phyloP scores from a whole-genome alignment of 2,888 invertebrate species.

The Drosophila pegasa region DNA sequence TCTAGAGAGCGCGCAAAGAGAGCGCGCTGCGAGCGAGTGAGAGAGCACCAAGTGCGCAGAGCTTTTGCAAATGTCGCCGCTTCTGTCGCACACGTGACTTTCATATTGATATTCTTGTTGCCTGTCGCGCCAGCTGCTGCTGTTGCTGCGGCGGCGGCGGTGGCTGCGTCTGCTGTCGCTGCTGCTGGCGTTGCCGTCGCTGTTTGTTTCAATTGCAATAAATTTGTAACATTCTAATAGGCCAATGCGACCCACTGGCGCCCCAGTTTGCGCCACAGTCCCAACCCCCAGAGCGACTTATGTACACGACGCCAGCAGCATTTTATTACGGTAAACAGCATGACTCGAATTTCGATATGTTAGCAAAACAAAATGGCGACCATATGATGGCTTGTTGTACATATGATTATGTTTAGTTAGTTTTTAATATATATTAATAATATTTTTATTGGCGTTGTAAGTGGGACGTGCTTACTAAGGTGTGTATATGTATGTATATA shows the following conservation, averaged over 20 bases:
- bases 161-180: constrained; percentile 18
- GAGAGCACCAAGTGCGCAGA: constrained; percentile 56
- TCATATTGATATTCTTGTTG: constrained; percentile 22
- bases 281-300: constrained; percentile 22
- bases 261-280: constrained; percentile 16
- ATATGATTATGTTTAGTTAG: neutral
- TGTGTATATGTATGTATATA: too few relatives aligned
- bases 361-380: constrained; percentile 14
- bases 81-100: constrained; percentile 62
- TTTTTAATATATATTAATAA: neutral
- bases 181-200: constrained; percentile 37
- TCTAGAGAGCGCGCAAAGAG: constrained; percentile 29
- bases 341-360: constrained; percentile 11
- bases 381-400: neutral
- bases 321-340: neutral
- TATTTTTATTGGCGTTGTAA: too few relatives aligned
- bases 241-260: constrained; percentile 63
- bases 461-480: too few relatives aligned
- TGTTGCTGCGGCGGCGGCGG: constrained; percentile 24
- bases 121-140: constrained; percentile 17
- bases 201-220: constrained; percentile 81
- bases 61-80: constrained; percentile 54
- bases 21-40: constrained; percentile 24
- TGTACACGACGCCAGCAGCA: constrained; percentile 20
- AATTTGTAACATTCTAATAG: constrained; percentile 82